Evolutionary conservation across 2,888 invertebrate genomes (phyloP).

Genomic region (Sclerodermus sp.): DNA sequence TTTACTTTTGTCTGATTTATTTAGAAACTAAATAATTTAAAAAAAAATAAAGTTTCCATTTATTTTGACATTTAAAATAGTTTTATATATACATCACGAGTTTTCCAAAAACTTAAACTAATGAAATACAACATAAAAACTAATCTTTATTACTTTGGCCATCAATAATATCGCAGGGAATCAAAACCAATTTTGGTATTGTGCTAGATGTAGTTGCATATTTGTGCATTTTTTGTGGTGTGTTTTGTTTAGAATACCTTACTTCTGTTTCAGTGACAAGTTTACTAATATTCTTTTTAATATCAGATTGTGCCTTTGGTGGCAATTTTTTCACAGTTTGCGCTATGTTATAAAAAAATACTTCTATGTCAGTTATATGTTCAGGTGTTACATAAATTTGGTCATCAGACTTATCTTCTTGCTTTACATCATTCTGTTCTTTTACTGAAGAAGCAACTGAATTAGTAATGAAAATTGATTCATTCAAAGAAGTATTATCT

Average conservation of each 20-base stretch:
- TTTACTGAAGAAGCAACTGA: slow-evolving; percentile 2
- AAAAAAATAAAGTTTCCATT: no score
- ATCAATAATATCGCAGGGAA: slow-evolving; percentile 48
- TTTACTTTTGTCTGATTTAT: no score
- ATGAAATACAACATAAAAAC: no score
- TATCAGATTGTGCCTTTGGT: slow-evolving; percentile 44
- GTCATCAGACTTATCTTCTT: neutral
- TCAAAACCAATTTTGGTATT: slow-evolving; percentile 51
- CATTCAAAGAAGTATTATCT: neutral
- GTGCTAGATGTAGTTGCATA: slow-evolving; percentile 42
- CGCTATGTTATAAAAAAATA: slow-evolving; percentile 51
- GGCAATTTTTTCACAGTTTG: slow-evolving; percentile 47
- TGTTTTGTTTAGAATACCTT: slow-evolving; percentile 24
- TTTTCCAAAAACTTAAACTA: no score
- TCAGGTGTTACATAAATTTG: slow-evolving; percentile 20
- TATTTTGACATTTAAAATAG: no score
- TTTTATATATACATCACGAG: no score
- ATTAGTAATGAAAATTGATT: slow-evolving; percentile 21
- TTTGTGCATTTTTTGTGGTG: slow-evolving; percentile 32
- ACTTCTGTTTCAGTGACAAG: slow-evolving; percentile 50
- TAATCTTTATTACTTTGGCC: no score
- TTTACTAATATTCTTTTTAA: slow-evolving; percentile 51
- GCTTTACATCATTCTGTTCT: no score
- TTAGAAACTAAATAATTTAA: no score
- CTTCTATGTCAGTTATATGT: slow-evolving; percentile 41